Conservation (phyloP, 2,113 vertebrate species). For the Dermatemys mawii region DNA sequence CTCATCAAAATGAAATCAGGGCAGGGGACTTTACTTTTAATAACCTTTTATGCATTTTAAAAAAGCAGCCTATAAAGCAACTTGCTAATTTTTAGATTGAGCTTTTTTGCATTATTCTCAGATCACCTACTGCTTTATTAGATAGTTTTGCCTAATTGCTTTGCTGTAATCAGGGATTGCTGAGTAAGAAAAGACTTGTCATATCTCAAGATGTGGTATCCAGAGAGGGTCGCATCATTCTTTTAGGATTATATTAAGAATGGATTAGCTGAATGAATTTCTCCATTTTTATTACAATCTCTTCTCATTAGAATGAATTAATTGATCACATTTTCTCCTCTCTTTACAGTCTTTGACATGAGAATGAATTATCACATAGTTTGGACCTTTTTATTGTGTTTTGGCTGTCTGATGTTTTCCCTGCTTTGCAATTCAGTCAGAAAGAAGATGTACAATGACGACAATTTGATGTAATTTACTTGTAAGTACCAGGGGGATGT, state of each 20-base stretch:
- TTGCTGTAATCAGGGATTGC: constrained; percentile 68
- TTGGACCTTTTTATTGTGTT: constrained; percentile 21
- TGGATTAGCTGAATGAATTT: constrained; percentile 64
- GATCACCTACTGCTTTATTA: constrained; percentile 74
- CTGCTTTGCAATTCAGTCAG: constrained; percentile 26
- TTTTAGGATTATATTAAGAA: constrained; percentile 75
- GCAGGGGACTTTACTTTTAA: constrained; percentile 35
- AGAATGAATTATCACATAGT: constrained; percentile 55
- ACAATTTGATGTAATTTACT: neutral
- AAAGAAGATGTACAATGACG: neutral
- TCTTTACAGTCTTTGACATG: constrained; percentile 55
- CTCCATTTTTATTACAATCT: constrained; percentile 68
- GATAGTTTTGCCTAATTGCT: constrained; percentile 73
- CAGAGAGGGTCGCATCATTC: constrained; percentile 57
- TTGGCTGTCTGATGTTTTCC: neutral
- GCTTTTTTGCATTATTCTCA: constrained; percentile 45
- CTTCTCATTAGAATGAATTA: constrained; percentile 73
- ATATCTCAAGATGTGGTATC: constrained; percentile 59
- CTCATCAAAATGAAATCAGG: constrained; percentile 22
- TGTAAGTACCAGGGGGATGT: neutral
- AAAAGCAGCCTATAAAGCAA: neutral
- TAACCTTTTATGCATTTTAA: neutral
- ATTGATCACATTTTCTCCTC: constrained; percentile 68
- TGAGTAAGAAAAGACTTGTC: constrained; percentile 64
- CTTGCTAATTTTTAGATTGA: neutral